Base-by-base conservation (phyloP, 2,888 invertebrate species). In the Cabera pusaria region DNA sequence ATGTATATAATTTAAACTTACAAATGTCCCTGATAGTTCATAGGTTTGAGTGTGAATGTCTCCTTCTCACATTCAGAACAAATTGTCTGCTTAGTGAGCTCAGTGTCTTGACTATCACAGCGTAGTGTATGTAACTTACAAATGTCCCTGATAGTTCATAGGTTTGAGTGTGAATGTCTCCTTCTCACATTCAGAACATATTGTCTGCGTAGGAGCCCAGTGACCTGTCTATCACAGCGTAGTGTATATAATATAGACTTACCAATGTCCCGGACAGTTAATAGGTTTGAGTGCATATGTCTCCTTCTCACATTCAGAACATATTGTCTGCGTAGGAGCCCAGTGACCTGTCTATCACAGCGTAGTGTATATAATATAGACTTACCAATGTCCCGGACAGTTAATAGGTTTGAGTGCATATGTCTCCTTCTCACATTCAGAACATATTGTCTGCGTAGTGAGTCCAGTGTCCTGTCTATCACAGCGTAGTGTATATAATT, bases 21-120 rank as follows among this genome's bases (percentile, higher is more conserved):
- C n/a, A n/a, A n/a, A n/a, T n/a, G n/a, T n/a, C 99, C 99, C 0
- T 99, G 99, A 68, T 99, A 99, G 79, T 99, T 99, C 99, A 99
- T 99, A 0, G 99, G 99, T 71, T 99, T 99, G 46, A 99, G 84
- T 0, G 98, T 99, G 78, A 95, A 99, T 3, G 93, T 96, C 71
- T 99, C 98, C 73, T 99, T 98, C 79, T 99, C 98, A 0, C 95
- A 93, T 54, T 98, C 98, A 77, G 82, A 98, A 98, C 97, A 98
- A 98, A 69, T 98, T 98, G 8, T 98, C 97, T 0, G 97, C 90
- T 75, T 99, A 99, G 76, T 99, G 99, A 37, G 96, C 94, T 98
- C 98, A 99, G 84, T 99, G 99, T 0, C 99, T 99, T 0, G 98
- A 98, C 85, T 98, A 94, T 99, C 99, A 99, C 42, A 99, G 81